A percentile compares a stretch with the other conserved stretches of the same genome.
Evolutionary conservation across 2,888 invertebrate species (phyloP).

Genomic region (Apodemia zela): DNA sequence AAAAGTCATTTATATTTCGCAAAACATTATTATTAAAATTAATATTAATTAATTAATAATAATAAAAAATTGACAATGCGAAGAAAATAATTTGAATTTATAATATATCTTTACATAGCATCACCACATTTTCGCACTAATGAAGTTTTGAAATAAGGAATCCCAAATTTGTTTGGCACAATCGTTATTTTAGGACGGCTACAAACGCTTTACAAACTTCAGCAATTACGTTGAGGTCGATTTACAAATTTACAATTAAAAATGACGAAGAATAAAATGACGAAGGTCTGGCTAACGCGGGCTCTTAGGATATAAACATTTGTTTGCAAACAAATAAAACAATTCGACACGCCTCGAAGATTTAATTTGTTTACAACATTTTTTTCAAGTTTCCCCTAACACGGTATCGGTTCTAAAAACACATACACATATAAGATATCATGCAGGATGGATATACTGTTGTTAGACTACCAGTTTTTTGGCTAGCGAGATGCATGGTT

Average conservation of each 20-base stretch:
- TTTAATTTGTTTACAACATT: too few species aligned
- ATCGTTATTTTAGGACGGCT: constrained; percentile 63
- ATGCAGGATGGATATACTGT: too few species aligned
- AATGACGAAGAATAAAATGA: too few species aligned
- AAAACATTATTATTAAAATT: constrained; percentile 23
- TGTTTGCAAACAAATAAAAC: too few species aligned
- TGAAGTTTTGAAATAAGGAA: constrained; percentile 35
- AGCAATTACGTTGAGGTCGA: background rate
- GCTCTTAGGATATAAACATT: too few species aligned
- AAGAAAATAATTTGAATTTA: constrained; percentile 37
- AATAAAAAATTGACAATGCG: constrained; percentile 44
- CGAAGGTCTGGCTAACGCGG: too few species aligned
- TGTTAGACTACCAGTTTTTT: too few species aligned
- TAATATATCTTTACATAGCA: constrained; percentile 25
- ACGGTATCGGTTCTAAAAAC: too few species aligned
- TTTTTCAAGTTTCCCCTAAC: too few species aligned
- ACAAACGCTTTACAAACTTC: background rate
- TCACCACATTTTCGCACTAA: constrained; percentile 29
- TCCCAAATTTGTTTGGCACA: constrained; percentile 59
- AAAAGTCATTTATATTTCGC: constrained; percentile 26
- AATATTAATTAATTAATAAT: constrained; percentile 39
- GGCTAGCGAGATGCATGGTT: too few species aligned
- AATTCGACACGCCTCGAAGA: too few species aligned
- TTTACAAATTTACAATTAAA: background rate
- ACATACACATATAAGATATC: too few species aligned